These are phyloP conservation scores for Hexactinellida sp. DNA, from an alignment of 37 sponge, comb jelly and placozoan species.

Conservation along the genomic window DNA sequence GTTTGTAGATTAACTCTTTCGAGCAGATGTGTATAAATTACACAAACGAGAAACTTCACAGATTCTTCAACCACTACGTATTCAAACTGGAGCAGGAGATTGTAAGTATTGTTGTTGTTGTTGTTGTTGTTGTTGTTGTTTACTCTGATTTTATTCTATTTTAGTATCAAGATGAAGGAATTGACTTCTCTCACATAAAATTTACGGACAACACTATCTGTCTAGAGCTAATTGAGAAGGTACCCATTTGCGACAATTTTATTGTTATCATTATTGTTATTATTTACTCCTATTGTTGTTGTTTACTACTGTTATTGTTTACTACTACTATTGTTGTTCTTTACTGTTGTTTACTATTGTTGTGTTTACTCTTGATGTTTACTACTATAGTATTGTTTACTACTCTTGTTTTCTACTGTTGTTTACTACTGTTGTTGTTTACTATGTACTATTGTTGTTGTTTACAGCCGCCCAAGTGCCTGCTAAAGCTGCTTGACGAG, in stretches of 20 bases:
- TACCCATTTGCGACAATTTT: background rate
- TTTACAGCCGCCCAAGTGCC: slow-evolving; percentile 61
- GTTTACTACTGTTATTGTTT: background rate
- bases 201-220: slow-evolving; percentile 91
- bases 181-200: slow-evolving; percentile 76
- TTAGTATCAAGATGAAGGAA: slow-evolving; percentile 77
- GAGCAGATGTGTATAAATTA: slow-evolving; percentile 95
- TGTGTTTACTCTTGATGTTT: background rate
- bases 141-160: background rate
- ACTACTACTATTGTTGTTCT: background rate
- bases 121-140: background rate
- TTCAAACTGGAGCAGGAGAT: slow-evolving; percentile 74
- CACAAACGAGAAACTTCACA: slow-evolving; percentile 93
- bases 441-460: background rate
- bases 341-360: background rate
- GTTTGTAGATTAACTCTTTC: slow-evolving; percentile 67
- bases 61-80: slow-evolving; percentile 89
- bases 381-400: background rate
- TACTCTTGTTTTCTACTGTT: background rate
- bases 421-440: background rate
- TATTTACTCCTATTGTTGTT: background rate
- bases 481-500: slow-evolving; percentile 77
- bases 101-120: slow-evolving; percentile 32
- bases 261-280: background rate
- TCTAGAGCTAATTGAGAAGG: slow-evolving; percentile 84